Conservation (phyloP, 2,888 invertebrate species). For the Drosophila pegasa region DNA sequence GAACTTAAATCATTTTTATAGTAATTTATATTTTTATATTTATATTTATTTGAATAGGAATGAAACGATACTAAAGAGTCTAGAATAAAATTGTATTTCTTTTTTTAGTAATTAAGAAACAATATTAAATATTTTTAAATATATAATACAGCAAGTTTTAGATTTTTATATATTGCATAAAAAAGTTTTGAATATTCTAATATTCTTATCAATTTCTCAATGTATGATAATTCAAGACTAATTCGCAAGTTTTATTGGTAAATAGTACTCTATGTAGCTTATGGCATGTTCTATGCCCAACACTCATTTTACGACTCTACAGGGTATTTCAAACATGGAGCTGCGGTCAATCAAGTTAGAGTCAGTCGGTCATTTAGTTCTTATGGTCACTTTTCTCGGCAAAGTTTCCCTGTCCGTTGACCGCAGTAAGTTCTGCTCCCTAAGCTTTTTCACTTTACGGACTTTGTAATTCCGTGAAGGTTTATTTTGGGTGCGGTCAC, state of each 20-base stretch:
- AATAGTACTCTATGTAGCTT: no score
- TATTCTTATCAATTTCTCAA: no score
- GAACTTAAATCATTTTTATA: background rate
- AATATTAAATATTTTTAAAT: background rate
- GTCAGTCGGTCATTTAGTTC: slow-evolving; percentile 38
- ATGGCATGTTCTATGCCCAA: background rate
- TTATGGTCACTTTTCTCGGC: slow-evolving; percentile 21
- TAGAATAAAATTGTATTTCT: no score
- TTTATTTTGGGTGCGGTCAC: slow-evolving; percentile 54
- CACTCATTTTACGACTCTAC: background rate
- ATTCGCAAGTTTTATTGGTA: no score
- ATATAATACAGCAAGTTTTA: no score
- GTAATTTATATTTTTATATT: background rate
- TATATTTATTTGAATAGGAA: no score
- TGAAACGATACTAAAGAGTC: no score
- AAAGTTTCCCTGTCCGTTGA: slow-evolving; percentile 38
- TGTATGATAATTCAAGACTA: no score
- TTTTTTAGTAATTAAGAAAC: no score
- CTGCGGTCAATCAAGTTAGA: slow-evolving; percentile 27
- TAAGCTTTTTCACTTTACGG: slow-evolving; percentile 24
- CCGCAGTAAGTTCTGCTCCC: slow-evolving; percentile 17
- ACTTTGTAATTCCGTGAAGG: slow-evolving; percentile 19
- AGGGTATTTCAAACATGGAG: slow-evolving; percentile 18
- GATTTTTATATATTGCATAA: no score
- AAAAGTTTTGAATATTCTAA: no score